These are phyloP conservation scores for Volucella zonaria DNA, from an alignment of 2,888 invertebrate genomes.

Conservation along the genomic window DNA sequence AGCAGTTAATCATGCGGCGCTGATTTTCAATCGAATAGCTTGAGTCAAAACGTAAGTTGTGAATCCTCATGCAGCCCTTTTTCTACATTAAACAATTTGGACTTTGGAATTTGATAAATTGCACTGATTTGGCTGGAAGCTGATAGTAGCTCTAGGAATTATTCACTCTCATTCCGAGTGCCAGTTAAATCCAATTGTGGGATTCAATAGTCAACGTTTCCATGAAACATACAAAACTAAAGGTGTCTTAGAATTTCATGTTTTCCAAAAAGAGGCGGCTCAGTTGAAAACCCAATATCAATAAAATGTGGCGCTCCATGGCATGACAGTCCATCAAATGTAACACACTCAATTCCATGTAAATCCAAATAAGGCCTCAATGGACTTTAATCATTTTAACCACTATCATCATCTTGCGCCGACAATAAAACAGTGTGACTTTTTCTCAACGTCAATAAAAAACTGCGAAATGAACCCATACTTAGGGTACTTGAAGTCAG, in stretches of 20 bases:
- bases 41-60: constrained; percentile 90
- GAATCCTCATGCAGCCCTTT: constrained; percentile 90
- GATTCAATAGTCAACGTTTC: constrained; percentile 89
- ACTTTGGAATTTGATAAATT: constrained; percentile 88
- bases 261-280: constrained; percentile 90
- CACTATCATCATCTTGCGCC: constrained; percentile 69
- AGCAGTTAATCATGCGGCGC: constrained; percentile 90
- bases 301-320: constrained; percentile 87
- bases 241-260: constrained; percentile 91
- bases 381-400: constrained; percentile 76
- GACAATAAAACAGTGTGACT: constrained; percentile 49
- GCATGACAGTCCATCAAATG: constrained; percentile 88
- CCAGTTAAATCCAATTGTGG: constrained; percentile 85
- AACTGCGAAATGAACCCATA: constrained; percentile 69
- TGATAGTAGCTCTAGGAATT: constrained; percentile 90
- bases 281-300: constrained; percentile 88
- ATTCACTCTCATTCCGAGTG: constrained; percentile 84
- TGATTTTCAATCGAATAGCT: constrained; percentile 89
- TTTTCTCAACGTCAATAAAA: constrained; percentile 79
- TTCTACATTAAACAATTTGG: constrained; percentile 91
- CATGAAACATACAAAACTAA: constrained; percentile 92
- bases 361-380: constrained; percentile 78
- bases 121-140: constrained; percentile 90
- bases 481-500: constrained; percentile 70
- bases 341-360: constrained; percentile 88